Base-by-base conservation (phyloP, 2,888 invertebrate genomes). In the Gibbula magus region DNA sequence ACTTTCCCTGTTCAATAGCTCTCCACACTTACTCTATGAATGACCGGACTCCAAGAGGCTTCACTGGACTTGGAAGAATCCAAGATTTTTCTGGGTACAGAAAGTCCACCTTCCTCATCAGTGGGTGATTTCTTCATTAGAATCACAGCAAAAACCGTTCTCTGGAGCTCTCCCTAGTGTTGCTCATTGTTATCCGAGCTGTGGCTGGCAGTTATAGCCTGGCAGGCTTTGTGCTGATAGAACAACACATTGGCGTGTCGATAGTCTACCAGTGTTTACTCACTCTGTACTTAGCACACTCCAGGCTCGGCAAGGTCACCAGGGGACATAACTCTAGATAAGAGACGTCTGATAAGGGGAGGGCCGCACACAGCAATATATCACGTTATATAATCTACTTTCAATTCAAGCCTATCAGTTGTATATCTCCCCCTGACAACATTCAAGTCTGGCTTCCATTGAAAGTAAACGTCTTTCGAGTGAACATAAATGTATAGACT, bases 71-170 rank as follows among this genome's bases (percentile, higher is more conserved):
- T 29, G 70, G 75, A 29, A 51, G 8, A 32, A 79, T 79, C 79
- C 79, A 79, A 18, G 76, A 32, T 22, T 61, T 56, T 20, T 79
- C 53, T 18, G 75, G 79, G 76, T 75, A 75, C 18, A 79, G 51
- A 51, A 79, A 79, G 39, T 56, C 35, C 32, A 67, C 18, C 73
- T 75, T 79, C 53, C 66, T 70, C 70, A 75, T 75, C 25, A 39
- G 39, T 3, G 13, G 13, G 45, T 45, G 45, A 45, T 45, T 45
- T 45, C 45, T 45, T 45, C 45, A 45, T 45, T 5, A 45, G 45
- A 13, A 45, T 1, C 45, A 45, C 10, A 13, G 5, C 45, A 45
- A 45, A 45, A 10, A 45, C 45, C 45, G 5, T 45, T 45, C 45
- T 45, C 45, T 13, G 1, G 45, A 45, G 1, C 45, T 45, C 45